phyloP scores from a whole-genome alignment of 2,113 vertebrate species.

The Antennarius striatus region DNA sequence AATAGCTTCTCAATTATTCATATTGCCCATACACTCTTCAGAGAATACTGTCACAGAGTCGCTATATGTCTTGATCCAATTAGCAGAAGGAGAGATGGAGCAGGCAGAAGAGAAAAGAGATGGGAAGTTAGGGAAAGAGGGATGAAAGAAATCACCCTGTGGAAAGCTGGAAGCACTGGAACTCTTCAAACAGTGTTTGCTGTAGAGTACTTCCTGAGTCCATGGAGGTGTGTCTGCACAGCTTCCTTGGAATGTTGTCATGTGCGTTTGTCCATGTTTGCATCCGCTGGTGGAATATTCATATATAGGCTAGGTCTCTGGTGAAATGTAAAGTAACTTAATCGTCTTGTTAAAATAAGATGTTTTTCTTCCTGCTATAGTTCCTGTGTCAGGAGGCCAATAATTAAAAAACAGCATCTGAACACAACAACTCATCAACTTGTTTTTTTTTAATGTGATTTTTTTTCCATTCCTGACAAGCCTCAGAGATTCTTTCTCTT shows the following conservation, averaged over 20 bases:
- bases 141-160: slow-evolving; percentile 6
- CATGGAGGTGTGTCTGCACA: slow-evolving; percentile 11
- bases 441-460: background rate
- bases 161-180: slow-evolving; percentile 48
- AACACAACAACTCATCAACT: background rate
- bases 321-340: slow-evolving; percentile 4
- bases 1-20: slow-evolving; percentile 76
- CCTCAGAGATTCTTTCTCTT: too few species aligned
- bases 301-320: slow-evolving; percentile 36
- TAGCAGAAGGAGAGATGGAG: slow-evolving; percentile 43
- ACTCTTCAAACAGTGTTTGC: slow-evolving; percentile 45
- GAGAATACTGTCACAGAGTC: slow-evolving; percentile 66
- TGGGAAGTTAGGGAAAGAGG: background rate
- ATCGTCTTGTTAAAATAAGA: slow-evolving; percentile 8
- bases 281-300: slow-evolving; percentile 15
- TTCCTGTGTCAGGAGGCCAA: background rate
- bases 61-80: slow-evolving; percentile 75
- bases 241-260: background rate
- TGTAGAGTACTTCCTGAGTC: slow-evolving; percentile 49
- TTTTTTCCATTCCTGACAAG: background rate
- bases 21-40: slow-evolving; percentile 54
- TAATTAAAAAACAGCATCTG: background rate
- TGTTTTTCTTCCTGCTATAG: slow-evolving; percentile 1
- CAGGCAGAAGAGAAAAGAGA: slow-evolving; percentile 2
- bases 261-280: slow-evolving; percentile 1